phyloP scores from a whole-genome alignment of 2,797 vertebrate species.

The Borostomias antarcticus region DNA sequence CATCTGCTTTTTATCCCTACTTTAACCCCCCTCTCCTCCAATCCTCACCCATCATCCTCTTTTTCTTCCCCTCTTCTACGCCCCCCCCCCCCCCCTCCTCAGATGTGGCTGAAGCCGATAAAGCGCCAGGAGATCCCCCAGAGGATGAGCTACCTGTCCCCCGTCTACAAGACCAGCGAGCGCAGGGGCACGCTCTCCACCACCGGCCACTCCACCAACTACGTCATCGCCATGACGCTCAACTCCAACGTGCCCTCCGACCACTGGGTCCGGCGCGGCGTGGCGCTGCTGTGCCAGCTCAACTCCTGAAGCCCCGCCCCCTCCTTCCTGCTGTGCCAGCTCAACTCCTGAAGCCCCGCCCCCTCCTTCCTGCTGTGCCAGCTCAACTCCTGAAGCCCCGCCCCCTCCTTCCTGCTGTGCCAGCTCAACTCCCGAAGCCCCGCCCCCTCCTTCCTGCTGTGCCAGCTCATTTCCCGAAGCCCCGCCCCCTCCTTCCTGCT shows the following conservation, averaged over 20 bases:
- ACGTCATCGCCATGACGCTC: constrained; percentile 83
- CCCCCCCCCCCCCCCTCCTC: constrained; percentile 43
- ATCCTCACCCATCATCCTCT: background rate
- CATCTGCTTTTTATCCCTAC: background rate
- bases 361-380: background rate
- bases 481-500: too few relatives aligned
- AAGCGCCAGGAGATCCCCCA: constrained; percentile 77
- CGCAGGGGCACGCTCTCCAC: constrained; percentile 86
- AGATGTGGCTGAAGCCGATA: constrained; percentile 89
- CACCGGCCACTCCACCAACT: constrained; percentile 88
- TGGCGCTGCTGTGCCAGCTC: constrained; percentile 86
- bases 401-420: too few relatives aligned
- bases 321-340: background rate
- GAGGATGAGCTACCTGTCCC: constrained; percentile 78
- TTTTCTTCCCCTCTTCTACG: background rate
- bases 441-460: too few relatives aligned
- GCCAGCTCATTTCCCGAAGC: too few relatives aligned
- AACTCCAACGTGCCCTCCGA: constrained; percentile 72
- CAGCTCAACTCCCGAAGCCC: too few relatives aligned
- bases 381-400: background rate
- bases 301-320: constrained; percentile 60
- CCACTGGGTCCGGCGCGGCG: constrained; percentile 87
- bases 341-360: constrained; percentile 61
- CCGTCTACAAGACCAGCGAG: constrained; percentile 88
- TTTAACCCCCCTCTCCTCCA: background rate